Evolutionary conservation across 1,140 invertebrate species (phyloP), one percentile per base, ranked within the genome.

Genomic region (Zaprionus nigranus): DNA sequence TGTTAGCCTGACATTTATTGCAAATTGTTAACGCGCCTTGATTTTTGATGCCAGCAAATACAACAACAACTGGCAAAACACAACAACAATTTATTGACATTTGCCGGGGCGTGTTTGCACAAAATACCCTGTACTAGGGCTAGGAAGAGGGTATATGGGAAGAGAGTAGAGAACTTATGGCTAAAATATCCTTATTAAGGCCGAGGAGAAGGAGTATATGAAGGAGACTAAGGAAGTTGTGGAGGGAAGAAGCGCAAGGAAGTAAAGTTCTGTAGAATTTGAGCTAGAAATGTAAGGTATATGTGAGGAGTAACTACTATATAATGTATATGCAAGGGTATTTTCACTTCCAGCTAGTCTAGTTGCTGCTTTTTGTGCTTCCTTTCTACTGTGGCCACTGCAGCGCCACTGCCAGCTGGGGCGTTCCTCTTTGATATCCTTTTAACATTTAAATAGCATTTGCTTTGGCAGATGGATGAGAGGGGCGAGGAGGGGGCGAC

Each of bases 41-140:
- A 78, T 84, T 84, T 67, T 53, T 43, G 66, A 78, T 79, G 64
- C 61, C 36, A 63, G 30, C 46, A 2, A 63, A 54, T 36, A 24
- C 51, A 36, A 65, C 49, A 36, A 7, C 28, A 51, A 63, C 28
- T 51, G 20, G 46, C 20, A n/a, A 51, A 51, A 51, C 1, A 6
- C 61, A 51, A 63, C 28, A 64, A 75, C 28, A 60, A 56, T 62
- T 63, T 63, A 61, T 61, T 38, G 59, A 15, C 59, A 40, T 43
- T 36, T 61, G 20, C 3, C 5, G 3, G 11, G 12, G 46, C 46
- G 22, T 51, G 46, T 51, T 24, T 22, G 20, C 20, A 51, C 38
- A 30, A n/a, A 9, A 46, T 46, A 17, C 7, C 6, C 40, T 46
- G 11, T 3, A 9, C 7, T 9, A 3, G 9, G 9, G 2, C 5